Evolutionary conservation across 2,888 invertebrate genomes (phyloP), one percentile per base, ranked within the genome.

Genomic region (Eremobia ochroleuca): DNA sequence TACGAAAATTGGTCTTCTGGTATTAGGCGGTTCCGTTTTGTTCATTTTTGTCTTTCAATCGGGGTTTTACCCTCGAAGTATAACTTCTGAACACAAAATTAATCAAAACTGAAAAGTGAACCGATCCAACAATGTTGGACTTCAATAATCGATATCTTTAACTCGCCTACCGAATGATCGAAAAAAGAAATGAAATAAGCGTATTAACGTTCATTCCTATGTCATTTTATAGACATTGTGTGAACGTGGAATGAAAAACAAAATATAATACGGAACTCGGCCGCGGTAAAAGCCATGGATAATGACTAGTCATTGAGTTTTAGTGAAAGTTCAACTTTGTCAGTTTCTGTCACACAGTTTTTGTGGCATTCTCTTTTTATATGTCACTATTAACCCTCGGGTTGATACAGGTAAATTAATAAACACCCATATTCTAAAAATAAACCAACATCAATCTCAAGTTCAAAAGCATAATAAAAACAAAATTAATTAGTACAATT

Each of bases 401-500:
- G n/a, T 3, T 37, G 13, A 25, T 5, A 6, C 13, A n/a, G 25
- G 15, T 15, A 25, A 49, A 49, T 49, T 15, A 64, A 37, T 13
- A 64, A 64, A 43, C 9, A 67, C 11, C 21, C 13, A n/a, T n/a
- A 6, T 34, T 28, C 28, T 15, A 58, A 43, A 46, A 43, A 52
- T 49, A 43, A 52, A 21, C 31, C 11, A n/a, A 49, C 37, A 13
- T 8, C 28, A 65, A 40, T 49, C 55, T 65, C 21, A 77, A 55
- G 21, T 58, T 40, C 15, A 52, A 76, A 62, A 61, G 15, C 31
- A 49, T 64, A 34, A 65, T 55, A 34, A 66, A 46, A 58, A 49
- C 13, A n/a, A 49, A 52, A 28, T 8, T 67, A 67, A 71, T 68
- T 58, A 76, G 4, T n/a, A 9, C 9, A 70, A 73, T 52, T 83